These are phyloP conservation scores for Nycteola revayana DNA, from an alignment of 2,888 invertebrate species.

Conservation along the genomic window DNA sequence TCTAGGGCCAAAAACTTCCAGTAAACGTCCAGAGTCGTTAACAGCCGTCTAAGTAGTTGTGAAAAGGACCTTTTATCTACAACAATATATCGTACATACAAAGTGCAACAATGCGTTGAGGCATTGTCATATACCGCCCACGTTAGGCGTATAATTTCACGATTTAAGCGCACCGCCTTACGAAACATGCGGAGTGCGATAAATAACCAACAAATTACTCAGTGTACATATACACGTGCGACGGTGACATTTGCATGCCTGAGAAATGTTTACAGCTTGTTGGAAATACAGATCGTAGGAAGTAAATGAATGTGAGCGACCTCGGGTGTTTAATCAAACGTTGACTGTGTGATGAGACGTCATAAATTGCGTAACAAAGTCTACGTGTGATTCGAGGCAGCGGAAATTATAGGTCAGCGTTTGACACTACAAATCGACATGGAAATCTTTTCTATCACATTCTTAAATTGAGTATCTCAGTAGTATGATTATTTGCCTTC, in stretches of 20 bases:
- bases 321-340: conserved; percentile 40
- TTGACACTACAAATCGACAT: too few relatives aligned
- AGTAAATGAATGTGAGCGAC: conserved; percentile 31
- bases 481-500: too few relatives aligned
- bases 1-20: too few relatives aligned
- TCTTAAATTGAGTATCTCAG: too few relatives aligned
- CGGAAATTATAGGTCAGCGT: too few relatives aligned
- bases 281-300: conserved; percentile 35
- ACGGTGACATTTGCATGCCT: conserved; percentile 68
- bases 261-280: conserved; percentile 58
- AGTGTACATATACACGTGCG: conserved; percentile 52
- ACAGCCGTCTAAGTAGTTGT: too few relatives aligned
- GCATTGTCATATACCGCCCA: conserved; percentile 75
- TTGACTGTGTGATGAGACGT: conserved; percentile 12
- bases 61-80: neutral
- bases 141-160: conserved; percentile 68
- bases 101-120: conserved; percentile 52
- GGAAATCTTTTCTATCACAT: too few relatives aligned
- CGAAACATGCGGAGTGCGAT: conserved; percentile 65
- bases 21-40: too few relatives aligned
- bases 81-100: conserved; percentile 13
- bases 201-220: conserved; percentile 78
- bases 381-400: too few relatives aligned
- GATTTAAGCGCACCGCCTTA: conserved; percentile 68
- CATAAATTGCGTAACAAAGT: too few relatives aligned